phyloP scores from a whole-genome alignment of 2,888 invertebrate species.

The Melanargia galathea region DNA sequence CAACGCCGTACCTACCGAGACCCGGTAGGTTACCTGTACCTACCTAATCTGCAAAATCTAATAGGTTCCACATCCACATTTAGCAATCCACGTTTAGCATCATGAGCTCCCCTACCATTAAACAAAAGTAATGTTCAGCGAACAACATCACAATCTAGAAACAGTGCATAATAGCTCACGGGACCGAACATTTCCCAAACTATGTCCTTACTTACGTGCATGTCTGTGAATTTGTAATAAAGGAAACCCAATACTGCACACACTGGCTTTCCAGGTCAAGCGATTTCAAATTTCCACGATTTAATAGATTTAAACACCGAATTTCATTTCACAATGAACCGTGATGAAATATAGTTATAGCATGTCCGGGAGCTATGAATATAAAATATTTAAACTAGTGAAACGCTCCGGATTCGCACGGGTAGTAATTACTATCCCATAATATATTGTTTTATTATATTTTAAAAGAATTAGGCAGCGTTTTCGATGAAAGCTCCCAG shows the following conservation, averaged over 20 bases:
- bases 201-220: constrained; percentile 28
- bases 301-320: constrained; percentile 29
- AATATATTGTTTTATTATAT: too few relatives aligned
- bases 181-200: constrained; percentile 25
- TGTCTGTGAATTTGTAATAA: constrained; percentile 32
- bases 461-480: too few relatives aligned
- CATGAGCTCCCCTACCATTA: too few relatives aligned
- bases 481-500: too few relatives aligned
- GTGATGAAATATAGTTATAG: constrained; percentile 21
- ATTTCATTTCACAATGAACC: constrained; percentile 27
- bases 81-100: too few relatives aligned
- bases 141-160: constrained; percentile 19
- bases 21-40: too few relatives aligned
- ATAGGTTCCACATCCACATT: too few relatives aligned
- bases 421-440: too few relatives aligned
- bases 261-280: constrained; percentile 34
- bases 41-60: too few relatives aligned
- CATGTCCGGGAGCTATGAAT: constrained; percentile 2
- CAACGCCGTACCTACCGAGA: too few relatives aligned
- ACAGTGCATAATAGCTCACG: constrained; percentile 22
- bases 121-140: neutral
- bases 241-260: constrained; percentile 37
- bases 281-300: constrained; percentile 32
- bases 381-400: neutral
- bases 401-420: too few relatives aligned